Percentiles rank a stretch among this genome's conserved stretches.
Evolutionary conservation across 2,113 vertebrate species (phyloP).

Genomic region (Isichthys henryi): DNA sequence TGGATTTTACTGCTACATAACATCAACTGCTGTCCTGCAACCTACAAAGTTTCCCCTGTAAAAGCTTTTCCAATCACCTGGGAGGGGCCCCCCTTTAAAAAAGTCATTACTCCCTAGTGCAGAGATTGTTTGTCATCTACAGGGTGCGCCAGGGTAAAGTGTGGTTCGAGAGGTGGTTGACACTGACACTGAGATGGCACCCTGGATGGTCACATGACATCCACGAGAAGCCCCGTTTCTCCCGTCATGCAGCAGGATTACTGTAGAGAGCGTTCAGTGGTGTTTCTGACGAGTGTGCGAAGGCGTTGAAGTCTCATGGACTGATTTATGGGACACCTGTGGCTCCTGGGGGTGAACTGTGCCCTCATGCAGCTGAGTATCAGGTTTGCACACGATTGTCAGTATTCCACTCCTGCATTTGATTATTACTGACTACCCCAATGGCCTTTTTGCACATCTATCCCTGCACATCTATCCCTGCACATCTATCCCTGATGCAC

Average conservation of each 20-base stretch:
- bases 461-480: no score
- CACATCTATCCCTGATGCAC: neutral
- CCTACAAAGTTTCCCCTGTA: neutral
- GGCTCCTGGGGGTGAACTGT: neutral
- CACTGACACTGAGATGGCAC: neutral
- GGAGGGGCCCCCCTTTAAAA: no score
- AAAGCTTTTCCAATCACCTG: neutral
- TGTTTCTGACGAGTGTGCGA: neutral
- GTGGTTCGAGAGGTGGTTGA: neutral
- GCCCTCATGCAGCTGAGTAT: neutral
- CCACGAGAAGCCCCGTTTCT: neutral
- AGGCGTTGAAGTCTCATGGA: neutral
- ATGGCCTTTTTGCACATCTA: neutral
- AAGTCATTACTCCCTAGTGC: neutral
- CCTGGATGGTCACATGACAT: neutral
- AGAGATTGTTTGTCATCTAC: neutral
- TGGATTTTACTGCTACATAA: neutral
- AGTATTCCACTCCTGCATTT: no score
- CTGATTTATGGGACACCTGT: neutral
- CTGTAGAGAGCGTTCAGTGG: neutral
- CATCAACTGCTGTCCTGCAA: neutral
- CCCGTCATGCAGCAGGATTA: neutral
- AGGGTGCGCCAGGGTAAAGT: neutral
- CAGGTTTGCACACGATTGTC: neutral
- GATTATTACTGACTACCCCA: neutral